Percentiles rank a stretch among this genome's conserved stretches.
Evolutionary conservation across 2,113 vertebrate species (phyloP).

Genomic region (Etheostoma spectabile): DNA sequence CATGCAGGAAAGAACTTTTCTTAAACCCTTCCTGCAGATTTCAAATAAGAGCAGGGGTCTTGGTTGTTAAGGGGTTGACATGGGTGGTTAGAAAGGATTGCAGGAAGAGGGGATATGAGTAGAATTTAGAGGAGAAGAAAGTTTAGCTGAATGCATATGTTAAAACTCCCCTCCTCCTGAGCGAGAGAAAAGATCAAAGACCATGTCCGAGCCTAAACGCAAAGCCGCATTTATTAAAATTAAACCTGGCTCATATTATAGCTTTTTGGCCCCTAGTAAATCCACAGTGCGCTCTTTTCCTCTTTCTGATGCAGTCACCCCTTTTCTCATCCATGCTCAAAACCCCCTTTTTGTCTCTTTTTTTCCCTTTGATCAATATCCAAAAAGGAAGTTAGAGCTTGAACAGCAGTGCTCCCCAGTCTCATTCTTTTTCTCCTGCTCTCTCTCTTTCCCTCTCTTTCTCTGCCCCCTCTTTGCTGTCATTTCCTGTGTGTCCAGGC

Average conservation of each 20-base stretch:
- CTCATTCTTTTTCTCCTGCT: slow-evolving; percentile 31
- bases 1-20: slow-evolving; percentile 60
- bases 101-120: slow-evolving; percentile 42
- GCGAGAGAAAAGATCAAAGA: slow-evolving; percentile 71
- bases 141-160: slow-evolving; percentile 45
- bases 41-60: slow-evolving; percentile 56
- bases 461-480: slow-evolving; percentile 51
- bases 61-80: slow-evolving; percentile 37
- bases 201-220: slow-evolving; percentile 41
- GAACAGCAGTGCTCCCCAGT: slow-evolving; percentile 40
- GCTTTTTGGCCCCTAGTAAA: slow-evolving; percentile 64
- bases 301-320: slow-evolving; percentile 74
- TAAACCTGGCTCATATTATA: slow-evolving; percentile 82
- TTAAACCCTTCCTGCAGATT: slow-evolving; percentile 55
- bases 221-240: slow-evolving; percentile 70
- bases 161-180: slow-evolving; percentile 41
- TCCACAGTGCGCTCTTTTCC: slow-evolving; percentile 71
- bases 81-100: slow-evolving; percentile 64
- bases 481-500: slow-evolving; percentile 86
- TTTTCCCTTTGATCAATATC: slow-evolving; percentile 78
- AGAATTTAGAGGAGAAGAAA: slow-evolving; percentile 34
- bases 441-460: neutral
- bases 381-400: slow-evolving; percentile 70
- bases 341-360: slow-evolving; percentile 37
- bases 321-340: slow-evolving; percentile 45